Conservation (phyloP, 2,113 vertebrate genomes). For the Bubalus kerabau region DNA sequence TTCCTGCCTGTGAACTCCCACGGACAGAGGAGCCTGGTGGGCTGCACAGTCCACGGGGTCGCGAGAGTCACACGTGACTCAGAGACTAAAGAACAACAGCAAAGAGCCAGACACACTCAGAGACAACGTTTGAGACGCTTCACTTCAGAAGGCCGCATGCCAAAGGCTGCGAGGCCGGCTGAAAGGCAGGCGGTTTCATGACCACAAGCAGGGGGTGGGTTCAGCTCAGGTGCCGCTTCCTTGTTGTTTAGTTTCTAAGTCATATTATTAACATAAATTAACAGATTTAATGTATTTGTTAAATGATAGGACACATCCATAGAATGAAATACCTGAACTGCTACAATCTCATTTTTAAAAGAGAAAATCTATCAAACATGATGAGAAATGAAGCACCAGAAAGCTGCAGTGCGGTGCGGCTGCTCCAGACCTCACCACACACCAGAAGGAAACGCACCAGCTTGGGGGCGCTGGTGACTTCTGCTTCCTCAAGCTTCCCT, state of each 20-base stretch:
- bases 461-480: accelerated
- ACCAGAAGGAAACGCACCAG: too few species aligned
- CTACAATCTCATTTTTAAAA: not conserved
- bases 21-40: not conserved
- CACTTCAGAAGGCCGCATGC: not conserved
- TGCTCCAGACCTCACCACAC: not conserved
- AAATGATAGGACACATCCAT: accelerated
- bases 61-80: not conserved
- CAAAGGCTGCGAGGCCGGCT: accelerated
- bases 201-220: accelerated
- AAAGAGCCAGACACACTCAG: not conserved
- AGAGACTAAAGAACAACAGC: not conserved
- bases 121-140: accelerated
- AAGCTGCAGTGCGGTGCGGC: accelerated
- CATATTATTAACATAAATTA: not conserved
- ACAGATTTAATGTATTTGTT: not conserved
- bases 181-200: accelerated
- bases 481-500: not conserved
- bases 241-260: not conserved
- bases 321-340: not conserved
- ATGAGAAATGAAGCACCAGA: accelerated
- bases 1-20: not conserved
- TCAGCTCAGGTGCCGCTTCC: accelerated
- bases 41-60: not conserved
- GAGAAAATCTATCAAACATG: accelerated